Base-by-base conservation (phyloP, 2,888 invertebrate species). In the Eurytoma adleriae region DNA sequence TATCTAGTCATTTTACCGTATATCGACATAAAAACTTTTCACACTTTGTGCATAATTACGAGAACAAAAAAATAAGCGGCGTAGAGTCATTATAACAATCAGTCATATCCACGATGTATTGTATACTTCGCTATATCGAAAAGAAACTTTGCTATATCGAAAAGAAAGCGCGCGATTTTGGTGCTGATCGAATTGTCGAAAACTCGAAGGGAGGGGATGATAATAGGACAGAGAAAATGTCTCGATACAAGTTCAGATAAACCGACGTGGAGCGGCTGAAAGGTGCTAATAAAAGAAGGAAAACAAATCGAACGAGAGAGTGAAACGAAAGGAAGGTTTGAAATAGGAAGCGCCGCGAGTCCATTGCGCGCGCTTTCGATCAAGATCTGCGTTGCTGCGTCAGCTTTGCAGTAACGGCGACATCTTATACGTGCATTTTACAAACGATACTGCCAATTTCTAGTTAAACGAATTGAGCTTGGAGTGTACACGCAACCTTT, bases 221-320 rank as follows among this genome's bases (percentile, higher is more conserved):
- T 24, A n/a, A 2, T n/a, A 16, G 54, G 62, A 56, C 18, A 13
- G 18, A 48, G 48, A 48, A 48, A 68, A 64, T 78, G 40, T 71
- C 57, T 48, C 14, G 20, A 52, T 66, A 52, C 40, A 79, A 79
- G 59, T 79, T 73, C 79, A 73, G 73, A 73, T 69, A 79, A 79
- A 40, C 7, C 40, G 40, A 40, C 40, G 40, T 40, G 7, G 40
- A 40, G 20, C 40, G 18, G 52, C 27, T 18, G 18, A 14, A 56
- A 62, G 10, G 40, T 10, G 30, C 54, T 27, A 40, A 14, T n/a
- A 18, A 50, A 13, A 50, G 4, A n/a, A 40, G 5, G 18, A 57
- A 24, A 24, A 62, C 18, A n/a, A 57, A 54, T 52, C 24, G 54
- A 14, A 48, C 3, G 13, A n/a, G 20, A 54, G 16, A 59, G 12